phyloP scores from a whole-genome alignment of 2,797 vertebrate genomes.

The Heteromormyrus szaboi region DNA sequence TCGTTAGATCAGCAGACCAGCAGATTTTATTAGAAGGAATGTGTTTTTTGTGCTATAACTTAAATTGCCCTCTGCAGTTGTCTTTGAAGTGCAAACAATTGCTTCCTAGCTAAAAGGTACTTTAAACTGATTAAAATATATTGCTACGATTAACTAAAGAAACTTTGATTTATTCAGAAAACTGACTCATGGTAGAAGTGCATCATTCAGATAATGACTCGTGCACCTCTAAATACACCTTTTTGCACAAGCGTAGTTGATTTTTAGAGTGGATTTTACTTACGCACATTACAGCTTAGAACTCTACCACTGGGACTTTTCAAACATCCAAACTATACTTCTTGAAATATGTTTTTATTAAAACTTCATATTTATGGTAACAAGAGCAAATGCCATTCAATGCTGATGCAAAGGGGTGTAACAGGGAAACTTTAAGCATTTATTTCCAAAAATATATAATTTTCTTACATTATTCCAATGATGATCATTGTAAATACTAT shows the following conservation, averaged over 20 bases:
- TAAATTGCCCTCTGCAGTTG: background rate
- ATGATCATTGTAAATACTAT: background rate
- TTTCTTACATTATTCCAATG: background rate
- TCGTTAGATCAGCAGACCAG: background rate
- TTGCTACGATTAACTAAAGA: background rate
- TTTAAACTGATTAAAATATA: conserved; percentile 13
- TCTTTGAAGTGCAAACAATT: conserved; percentile 10
- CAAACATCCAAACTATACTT: background rate
- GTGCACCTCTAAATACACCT: background rate
- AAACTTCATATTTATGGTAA: background rate
- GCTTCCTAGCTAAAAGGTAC: background rate
- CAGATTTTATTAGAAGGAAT: background rate
- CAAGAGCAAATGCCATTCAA: background rate
- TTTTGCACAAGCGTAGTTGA: background rate
- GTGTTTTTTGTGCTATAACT: background rate
- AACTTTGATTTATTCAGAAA: background rate
- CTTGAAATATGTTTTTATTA: background rate
- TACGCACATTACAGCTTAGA: background rate
- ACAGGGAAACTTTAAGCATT: background rate
- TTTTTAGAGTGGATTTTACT: background rate
- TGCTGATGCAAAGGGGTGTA: background rate
- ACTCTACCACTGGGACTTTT: background rate
- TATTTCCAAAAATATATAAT: background rate
- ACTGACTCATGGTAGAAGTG: background rate
- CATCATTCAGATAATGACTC: background rate